phyloP scores from a whole-genome alignment of 2,888 invertebrate species.

The Temnothorax rugatulus region DNA sequence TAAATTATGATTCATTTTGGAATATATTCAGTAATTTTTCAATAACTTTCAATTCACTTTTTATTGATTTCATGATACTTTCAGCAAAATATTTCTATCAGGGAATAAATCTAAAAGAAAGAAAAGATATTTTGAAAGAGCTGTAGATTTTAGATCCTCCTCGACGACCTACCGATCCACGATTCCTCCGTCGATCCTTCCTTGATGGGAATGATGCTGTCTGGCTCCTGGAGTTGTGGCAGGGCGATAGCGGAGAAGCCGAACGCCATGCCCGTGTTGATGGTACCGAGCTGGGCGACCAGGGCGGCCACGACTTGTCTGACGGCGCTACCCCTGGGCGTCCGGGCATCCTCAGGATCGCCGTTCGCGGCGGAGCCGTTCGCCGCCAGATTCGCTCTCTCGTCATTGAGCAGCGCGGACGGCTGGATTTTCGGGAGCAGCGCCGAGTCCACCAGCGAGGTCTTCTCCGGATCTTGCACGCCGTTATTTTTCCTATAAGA shows the following conservation, averaged over 20 bases:
- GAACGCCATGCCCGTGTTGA: conserved; percentile 91
- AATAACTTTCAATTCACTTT: too few species aligned
- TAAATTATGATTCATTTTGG: too few species aligned
- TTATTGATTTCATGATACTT: too few species aligned
- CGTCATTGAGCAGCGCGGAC: conserved; percentile 64
- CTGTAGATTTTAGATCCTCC: background rate
- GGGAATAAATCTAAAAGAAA: background rate
- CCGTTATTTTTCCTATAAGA: conserved; percentile 74
- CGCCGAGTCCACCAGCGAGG: conserved; percentile 76
- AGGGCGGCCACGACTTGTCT: conserved; percentile 89
- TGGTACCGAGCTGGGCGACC: conserved; percentile 90
- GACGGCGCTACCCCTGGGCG: conserved; percentile 78
- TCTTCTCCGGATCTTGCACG: conserved; percentile 74
- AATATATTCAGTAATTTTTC: too few species aligned
- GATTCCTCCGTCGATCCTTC: conserved; percentile 87
- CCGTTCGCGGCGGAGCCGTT: conserved; percentile 73
- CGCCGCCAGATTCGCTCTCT: conserved; percentile 60
- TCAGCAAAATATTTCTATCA: too few species aligned
- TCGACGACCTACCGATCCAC: conserved; percentile 89
- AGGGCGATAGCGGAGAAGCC: conserved; percentile 90
- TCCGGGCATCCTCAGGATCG: conserved; percentile 69
- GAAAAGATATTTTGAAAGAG: background rate
- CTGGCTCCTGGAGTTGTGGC: conserved; percentile 88
- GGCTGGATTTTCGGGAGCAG: conserved; percentile 76
- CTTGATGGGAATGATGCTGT: conserved; percentile 88